Base-by-base conservation (phyloP, 1,140 invertebrate genomes). In the Drosophila repleta region DNA sequence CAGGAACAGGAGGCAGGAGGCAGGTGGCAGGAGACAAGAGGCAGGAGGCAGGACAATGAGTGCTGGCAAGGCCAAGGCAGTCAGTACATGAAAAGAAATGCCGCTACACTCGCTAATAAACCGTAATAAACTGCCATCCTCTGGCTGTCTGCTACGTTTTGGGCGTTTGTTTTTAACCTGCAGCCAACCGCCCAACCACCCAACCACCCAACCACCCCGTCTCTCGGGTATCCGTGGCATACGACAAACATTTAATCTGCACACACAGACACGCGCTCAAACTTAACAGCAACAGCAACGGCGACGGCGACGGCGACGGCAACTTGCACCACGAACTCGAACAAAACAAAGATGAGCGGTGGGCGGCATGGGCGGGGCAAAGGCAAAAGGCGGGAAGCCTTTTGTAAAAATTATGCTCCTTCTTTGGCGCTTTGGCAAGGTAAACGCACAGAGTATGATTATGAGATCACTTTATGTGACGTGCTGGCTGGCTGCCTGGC, bases 381-480 rank as follows among this genome's bases (percentile, higher is more conserved):
- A 20, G 51, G 29, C 4, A 17, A 17, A 26, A 17, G 45, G 37
- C 17, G 52, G 32, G 57, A 48, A 48, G 49, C 43, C 56, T 67
- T 83, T 84, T 76, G 73, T 83, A 53, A 74, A 85, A 84, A 85
- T 85, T 73, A 85, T 74, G 80, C 77, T 74, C 49, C 80, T 78
- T 79, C 71, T 82, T 83, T 78, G 79, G 79, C 78, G 60, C 65
- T 77, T 77, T 71, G 76, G 76, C 62, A 76, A 64, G 51, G 67
- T 76, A 81, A 87, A 87, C 76, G 79, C 65, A 85, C 69, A 52
- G 57, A 72, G 62, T 58, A 85, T 85, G 82, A 87, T 85, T 85
- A 85, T 85, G 82, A 81, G 81, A 85, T 85, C 81, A 85, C 77
- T 85, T 84, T 84, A 76, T 85, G 49, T 83, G 80, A 84, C 80